Evolutionary conservation across 2,888 invertebrate species (phyloP).

Genomic region (Girardia tigrina): DNA sequence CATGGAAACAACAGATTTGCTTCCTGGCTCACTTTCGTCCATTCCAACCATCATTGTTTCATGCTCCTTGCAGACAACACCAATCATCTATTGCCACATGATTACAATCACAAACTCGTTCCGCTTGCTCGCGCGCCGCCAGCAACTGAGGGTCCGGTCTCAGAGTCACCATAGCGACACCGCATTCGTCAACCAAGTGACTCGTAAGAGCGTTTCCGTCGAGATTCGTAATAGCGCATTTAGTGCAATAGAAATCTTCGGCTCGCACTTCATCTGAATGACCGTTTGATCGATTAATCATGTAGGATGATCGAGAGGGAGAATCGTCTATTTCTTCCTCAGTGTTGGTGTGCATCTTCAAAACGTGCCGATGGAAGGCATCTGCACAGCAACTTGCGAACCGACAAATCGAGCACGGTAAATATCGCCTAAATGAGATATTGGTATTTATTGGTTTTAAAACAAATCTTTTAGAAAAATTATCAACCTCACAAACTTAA

Average conservation of each 20-base stretch:
- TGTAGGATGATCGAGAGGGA: background rate
- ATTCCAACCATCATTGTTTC: background rate
- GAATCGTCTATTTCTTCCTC: slow-evolving; percentile 1
- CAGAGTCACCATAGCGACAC: slow-evolving; percentile 26
- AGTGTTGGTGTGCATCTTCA: slow-evolving; percentile 6
- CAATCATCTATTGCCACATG: too few species aligned
- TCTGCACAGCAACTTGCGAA: slow-evolving; percentile 34
- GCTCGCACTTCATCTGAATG: background rate
- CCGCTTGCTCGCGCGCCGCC: background rate
- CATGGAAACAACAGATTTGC: background rate
- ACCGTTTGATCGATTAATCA: background rate
- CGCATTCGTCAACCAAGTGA: slow-evolving; percentile 35
- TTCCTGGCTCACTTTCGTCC: background rate
- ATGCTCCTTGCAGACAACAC: background rate
- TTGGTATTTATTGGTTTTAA: too few species aligned
- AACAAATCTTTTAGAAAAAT: too few species aligned
- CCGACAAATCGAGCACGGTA: slow-evolving; percentile 33
- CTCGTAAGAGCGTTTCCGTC: slow-evolving; percentile 33
- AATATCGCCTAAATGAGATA: slow-evolving; percentile 35
- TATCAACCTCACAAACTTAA: too few species aligned
- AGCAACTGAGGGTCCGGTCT: slow-evolving; percentile 29
- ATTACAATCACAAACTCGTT: too few species aligned
- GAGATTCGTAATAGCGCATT: slow-evolving; percentile 21
- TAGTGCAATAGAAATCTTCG: slow-evolving; percentile 28
- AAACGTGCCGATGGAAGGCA: slow-evolving; percentile 33